Evolutionary conservation across 1,140 invertebrate species (phyloP).

Genomic region (Daktulosphaira vitifoliae): DNA sequence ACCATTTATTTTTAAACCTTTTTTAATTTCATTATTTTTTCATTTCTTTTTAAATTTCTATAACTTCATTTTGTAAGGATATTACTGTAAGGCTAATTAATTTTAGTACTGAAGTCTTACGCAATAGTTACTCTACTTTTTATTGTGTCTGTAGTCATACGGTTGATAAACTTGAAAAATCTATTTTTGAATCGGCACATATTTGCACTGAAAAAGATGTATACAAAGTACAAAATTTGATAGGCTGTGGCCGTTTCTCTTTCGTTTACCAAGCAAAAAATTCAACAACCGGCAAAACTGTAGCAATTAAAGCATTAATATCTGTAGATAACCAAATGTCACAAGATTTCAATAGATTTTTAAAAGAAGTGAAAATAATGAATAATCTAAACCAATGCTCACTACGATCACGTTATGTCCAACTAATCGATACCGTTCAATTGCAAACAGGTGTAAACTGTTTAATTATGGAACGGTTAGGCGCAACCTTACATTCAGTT

Average conservation of each 20-base stretch:
- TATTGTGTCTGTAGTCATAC: too few species aligned
- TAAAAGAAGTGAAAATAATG: not conserved
- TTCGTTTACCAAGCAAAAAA: not conserved
- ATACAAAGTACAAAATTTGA: not conserved
- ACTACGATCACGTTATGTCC: not conserved
- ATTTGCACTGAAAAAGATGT: not conserved
- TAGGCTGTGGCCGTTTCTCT: not conserved
- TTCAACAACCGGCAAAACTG: not conserved
- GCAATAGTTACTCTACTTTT: too few species aligned
- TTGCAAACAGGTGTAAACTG: not conserved
- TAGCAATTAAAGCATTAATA: not conserved
- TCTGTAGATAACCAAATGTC: not conserved
- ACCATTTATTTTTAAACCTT: too few species aligned
- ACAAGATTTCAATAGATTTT: not conserved
- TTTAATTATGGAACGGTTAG: not conserved
- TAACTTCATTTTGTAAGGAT: too few species aligned
- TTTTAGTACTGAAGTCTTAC: too few species aligned
- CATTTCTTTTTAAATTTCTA: too few species aligned
- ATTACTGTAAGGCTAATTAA: too few species aligned
- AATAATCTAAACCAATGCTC: not conserved
- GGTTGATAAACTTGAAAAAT: too few species aligned
- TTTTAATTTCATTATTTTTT: too few species aligned
- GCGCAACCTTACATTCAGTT: not conserved
- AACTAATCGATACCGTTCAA: not conserved
- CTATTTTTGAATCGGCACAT: too few species aligned